Evolutionary conservation across 1,140 invertebrate genomes (phyloP).

Genomic region (Pseudomyrmex pallidus): DNA sequence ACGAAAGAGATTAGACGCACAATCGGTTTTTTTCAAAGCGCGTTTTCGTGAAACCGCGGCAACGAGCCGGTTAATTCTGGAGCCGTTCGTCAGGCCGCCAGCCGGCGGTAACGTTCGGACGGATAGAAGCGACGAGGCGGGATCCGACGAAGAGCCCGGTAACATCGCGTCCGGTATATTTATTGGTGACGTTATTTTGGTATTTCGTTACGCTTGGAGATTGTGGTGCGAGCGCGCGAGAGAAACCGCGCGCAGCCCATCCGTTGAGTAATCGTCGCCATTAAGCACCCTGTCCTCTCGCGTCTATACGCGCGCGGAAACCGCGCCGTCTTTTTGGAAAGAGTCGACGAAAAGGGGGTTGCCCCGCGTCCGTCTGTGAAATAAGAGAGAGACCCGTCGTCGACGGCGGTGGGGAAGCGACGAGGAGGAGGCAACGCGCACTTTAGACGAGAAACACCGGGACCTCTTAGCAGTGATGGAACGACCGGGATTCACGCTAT

Average conservation of each 20-base stretch:
- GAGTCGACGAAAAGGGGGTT: constrained; percentile 61
- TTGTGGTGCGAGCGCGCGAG: constrained; percentile 73
- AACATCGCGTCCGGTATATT: constrained; percentile 78
- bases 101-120: constrained; percentile 28
- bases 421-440: neutral
- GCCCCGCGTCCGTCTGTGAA: constrained; percentile 49
- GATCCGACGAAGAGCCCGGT: constrained; percentile 48
- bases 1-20: neutral
- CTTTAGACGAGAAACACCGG: constrained; percentile 61
- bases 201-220: constrained; percentile 80
- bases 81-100: constrained; percentile 69
- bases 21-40: neutral
- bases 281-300: constrained; percentile 83
- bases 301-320: constrained; percentile 45
- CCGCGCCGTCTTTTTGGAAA: constrained; percentile 57
- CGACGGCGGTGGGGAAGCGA: neutral
- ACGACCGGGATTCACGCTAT: constrained; percentile 77
- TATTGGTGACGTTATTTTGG: constrained; percentile 85
- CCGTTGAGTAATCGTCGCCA: constrained; percentile 83
- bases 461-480: constrained; percentile 77
- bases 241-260: constrained; percentile 76
- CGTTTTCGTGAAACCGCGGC: constrained; percentile 16
- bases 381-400: constrained; percentile 57
- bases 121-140: constrained; percentile 58
- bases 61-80: constrained; percentile 80